These are phyloP conservation scores for Alosa alosa DNA, from an alignment of 2,113 vertebrate species.

Conservation along the genomic window DNA sequence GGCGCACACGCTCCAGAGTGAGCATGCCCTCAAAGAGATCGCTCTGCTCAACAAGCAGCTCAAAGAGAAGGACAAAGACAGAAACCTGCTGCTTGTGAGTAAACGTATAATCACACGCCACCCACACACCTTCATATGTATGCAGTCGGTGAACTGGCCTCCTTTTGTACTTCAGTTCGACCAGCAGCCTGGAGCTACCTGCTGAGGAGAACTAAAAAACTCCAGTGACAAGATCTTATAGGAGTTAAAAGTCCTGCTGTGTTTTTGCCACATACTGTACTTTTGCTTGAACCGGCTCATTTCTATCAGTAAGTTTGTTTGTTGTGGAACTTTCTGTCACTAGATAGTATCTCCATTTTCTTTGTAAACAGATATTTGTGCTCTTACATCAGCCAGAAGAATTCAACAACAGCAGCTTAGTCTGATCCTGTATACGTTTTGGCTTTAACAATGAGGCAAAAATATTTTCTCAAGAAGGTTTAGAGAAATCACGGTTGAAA, in stretches of 20 bases:
- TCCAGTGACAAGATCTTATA: not conserved
- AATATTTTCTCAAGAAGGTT: not conserved
- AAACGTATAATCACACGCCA: not conserved
- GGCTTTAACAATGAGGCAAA: not conserved
- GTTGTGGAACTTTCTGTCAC: not conserved
- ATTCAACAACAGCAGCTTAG: not conserved
- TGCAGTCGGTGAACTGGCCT: not conserved
- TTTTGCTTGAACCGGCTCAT: not conserved
- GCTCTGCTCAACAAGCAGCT: slow-evolving; percentile 51
- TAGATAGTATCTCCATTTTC: not conserved
- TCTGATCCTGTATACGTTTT: not conserved
- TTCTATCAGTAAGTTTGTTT: not conserved
- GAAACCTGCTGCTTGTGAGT: slow-evolving; percentile 55
- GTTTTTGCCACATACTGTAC: not conserved
- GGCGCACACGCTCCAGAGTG: slow-evolving; percentile 32
- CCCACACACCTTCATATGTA: slow-evolving; percentile 16
- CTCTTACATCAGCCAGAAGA: not conserved
- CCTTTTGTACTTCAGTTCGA: not conserved
- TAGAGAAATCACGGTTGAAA: not conserved
- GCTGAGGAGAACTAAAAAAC: not conserved
- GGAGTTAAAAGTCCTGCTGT: not conserved
- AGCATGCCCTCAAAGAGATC: slow-evolving; percentile 52
- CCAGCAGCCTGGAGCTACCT: not conserved
- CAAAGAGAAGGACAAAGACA: slow-evolving; percentile 55
- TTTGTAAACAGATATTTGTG: not conserved